A percentile compares a stretch with the other conserved stretches of the same genome.
Conservation (phyloP, 2,797 vertebrate species). For the Lepidocolaptes lacrymiger region DNA sequence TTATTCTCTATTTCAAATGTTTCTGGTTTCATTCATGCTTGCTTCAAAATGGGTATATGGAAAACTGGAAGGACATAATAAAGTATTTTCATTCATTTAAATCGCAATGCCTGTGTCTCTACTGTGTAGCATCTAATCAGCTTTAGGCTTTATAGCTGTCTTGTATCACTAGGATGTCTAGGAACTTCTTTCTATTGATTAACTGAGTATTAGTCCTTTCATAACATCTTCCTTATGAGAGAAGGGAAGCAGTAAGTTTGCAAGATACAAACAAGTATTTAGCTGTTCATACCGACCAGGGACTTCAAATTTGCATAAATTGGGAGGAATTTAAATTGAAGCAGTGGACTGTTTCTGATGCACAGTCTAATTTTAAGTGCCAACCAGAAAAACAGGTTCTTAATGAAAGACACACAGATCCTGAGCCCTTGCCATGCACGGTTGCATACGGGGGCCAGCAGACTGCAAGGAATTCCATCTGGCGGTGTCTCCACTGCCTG, state of each 20-base stretch:
- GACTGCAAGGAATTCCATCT: background rate
- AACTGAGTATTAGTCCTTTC: background rate
- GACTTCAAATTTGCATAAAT: background rate
- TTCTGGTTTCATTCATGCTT: background rate
- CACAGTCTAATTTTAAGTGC: background rate
- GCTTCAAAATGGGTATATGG: background rate
- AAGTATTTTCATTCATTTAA: background rate
- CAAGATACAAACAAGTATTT: background rate
- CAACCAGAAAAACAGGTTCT: background rate
- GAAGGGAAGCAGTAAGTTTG: background rate
- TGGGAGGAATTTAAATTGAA: background rate
- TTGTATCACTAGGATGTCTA: background rate
- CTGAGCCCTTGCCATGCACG: accelerated
- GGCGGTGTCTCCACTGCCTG: background rate
- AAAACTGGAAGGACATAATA: background rate
- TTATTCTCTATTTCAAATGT: background rate
- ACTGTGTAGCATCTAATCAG: background rate
- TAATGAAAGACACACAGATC: background rate
- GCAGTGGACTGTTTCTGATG: background rate
- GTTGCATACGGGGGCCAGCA: background rate
- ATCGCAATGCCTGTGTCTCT: background rate
- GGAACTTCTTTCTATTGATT: background rate
- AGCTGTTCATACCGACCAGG: background rate
- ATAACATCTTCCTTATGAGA: background rate
- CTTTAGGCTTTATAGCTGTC: background rate